Evolutionary conservation across 2,797 vertebrate genomes (phyloP), one percentile per base, ranked within the genome.

Genomic region (Falco peregrinus): DNA sequence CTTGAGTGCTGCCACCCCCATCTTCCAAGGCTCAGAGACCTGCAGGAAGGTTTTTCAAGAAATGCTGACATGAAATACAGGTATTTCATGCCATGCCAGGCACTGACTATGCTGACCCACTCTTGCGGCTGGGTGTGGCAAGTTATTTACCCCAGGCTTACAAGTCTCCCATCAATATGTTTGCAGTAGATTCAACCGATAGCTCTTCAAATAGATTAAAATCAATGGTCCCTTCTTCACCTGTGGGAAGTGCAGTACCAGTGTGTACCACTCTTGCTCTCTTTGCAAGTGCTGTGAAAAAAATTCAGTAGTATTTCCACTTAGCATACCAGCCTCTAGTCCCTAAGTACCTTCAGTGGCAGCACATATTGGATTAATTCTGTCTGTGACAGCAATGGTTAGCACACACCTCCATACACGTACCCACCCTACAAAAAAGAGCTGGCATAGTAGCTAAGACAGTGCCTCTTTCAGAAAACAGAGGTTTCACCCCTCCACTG

Each of bases 401-500:
- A 93, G 56, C 13, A 9, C 17, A 60, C 4, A 11, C 13, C 31
- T 50, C 35, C 25, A 45, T 39, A 45, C 50, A 50, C 24, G n/a
- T 20, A 64, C 37, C 11, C 25, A 22, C 29, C 35, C 35, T 25
- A 37, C 53, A 73, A 79, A 79, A 86, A 79, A 53, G 25, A 80
- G 26, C 37, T 61, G 73, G 33, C 35, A 35, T 21, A 47, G 39
- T 83, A 60, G 48, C 53, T 83, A 26, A 61, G 61, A 35, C 50
- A 39, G 29, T 68, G 37, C 50, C 39, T 68, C 33, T 90, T 82
- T 70, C 51, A 83, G 60, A 56, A 83, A 74, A 57, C 1, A 56
- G 73, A 75, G 83, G 54, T 83, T 85, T 80, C 94, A 50, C 29
- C 85, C 71, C 92, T 87, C 67, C 50, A 61, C 37, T 76, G 41